These are phyloP conservation scores for Zele albiditarsus DNA, from an alignment of 2,888 invertebrate species.

Conservation along the genomic window DNA sequence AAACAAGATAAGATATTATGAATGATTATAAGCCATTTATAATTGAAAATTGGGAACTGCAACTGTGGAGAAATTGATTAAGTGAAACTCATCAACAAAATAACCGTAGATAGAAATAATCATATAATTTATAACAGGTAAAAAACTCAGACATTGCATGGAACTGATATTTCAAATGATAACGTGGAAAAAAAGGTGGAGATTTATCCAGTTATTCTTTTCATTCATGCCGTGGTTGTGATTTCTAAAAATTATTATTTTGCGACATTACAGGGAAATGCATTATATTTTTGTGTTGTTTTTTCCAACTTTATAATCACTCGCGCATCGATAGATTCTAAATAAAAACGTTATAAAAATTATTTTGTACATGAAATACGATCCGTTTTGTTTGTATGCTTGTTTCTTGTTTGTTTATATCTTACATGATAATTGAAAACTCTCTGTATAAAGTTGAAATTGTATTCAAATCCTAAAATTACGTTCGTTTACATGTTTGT, in stretches of 20 bases:
- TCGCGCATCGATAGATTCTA: not conserved
- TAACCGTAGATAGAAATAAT: too few relatives aligned
- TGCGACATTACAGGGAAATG: constrained; percentile 6
- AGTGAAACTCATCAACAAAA: not conserved
- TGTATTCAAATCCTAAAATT: constrained; percentile 41
- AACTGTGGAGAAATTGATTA: not conserved
- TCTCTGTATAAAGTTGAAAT: constrained; percentile 35
- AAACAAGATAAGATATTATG: not conserved
- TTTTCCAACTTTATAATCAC: not conserved
- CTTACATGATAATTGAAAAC: constrained; percentile 38
- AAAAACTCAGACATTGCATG: too few relatives aligned
- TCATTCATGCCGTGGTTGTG: not conserved
- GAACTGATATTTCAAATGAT: too few relatives aligned
- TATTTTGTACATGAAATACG: constrained; percentile 38
- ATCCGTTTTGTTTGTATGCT: not conserved
- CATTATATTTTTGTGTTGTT: not conserved
- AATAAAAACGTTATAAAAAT: constrained; percentile 20
- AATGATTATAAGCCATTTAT: not conserved
- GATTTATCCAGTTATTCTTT: not conserved
- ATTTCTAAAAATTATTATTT: constrained; percentile 16
- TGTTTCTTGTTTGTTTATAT: constrained; percentile 17
- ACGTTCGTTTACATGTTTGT: constrained; percentile 40
- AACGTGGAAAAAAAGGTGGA: not conserved
- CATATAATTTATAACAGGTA: too few relatives aligned
- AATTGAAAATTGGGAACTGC: not conserved